Evolutionary conservation across 1,140 invertebrate species (phyloP).

Genomic region (Dryas iulia): DNA sequence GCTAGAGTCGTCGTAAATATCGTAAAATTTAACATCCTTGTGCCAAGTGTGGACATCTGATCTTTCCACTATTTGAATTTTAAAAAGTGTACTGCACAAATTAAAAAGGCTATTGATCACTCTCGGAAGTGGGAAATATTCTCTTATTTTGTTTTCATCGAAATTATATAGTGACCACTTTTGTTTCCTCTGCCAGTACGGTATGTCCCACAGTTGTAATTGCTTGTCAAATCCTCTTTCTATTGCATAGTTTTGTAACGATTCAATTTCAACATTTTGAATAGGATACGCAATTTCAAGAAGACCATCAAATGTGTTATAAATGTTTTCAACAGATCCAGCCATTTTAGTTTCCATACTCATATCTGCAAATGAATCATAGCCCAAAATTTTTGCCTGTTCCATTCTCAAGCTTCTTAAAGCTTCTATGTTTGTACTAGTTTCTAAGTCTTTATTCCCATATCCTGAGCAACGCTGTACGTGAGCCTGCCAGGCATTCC

Average conservation of each 20-base stretch:
- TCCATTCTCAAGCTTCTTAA: conserved; percentile 85
- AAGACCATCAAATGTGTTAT: conserved; percentile 86
- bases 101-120: conserved; percentile 89
- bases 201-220: conserved; percentile 91
- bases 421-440: conserved; percentile 88
- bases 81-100: conserved; percentile 89
- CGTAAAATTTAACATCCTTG: conserved; percentile 91
- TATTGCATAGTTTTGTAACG: conserved; percentile 87
- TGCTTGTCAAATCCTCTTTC: conserved; percentile 86
- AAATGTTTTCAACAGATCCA: conserved; percentile 88
- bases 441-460: conserved; percentile 84
- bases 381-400: conserved; percentile 90
- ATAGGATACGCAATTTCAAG: conserved; percentile 84
- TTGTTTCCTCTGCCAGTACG: conserved; percentile 91
- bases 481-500: conserved; percentile 91
- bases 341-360: conserved; percentile 98
- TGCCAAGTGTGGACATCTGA: conserved; percentile 88
- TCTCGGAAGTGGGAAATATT: conserved; percentile 91
- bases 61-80: conserved; percentile 89
- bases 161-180: conserved; percentile 83
- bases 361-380: conserved; percentile 89
- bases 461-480: conserved; percentile 85
- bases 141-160: conserved; percentile 86
- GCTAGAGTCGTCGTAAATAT: conserved; percentile 87
- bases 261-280: conserved; percentile 88